phyloP scores from a whole-genome alignment of 2,888 invertebrate species.

The Rotaria magnacalcarata region DNA sequence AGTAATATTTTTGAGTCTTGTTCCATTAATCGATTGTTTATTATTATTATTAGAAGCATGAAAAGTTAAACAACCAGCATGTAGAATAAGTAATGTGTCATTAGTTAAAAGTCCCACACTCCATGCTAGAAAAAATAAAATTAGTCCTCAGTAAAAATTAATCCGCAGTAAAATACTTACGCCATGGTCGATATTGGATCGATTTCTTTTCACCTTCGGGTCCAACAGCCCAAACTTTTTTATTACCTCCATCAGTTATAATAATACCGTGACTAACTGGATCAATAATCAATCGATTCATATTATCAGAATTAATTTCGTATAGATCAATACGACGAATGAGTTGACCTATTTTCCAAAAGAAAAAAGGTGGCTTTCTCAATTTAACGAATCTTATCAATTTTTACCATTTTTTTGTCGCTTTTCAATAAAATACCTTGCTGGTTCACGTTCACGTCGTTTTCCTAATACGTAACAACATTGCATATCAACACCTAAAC shows the following conservation, averaged over 20 bases:
- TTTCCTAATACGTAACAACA: slow-evolving; percentile 24
- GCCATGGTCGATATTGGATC: slow-evolving; percentile 30
- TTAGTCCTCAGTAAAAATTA: neutral
- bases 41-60: neutral
- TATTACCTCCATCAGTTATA: slow-evolving; percentile 35
- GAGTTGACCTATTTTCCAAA: neutral
- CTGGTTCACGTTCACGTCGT: slow-evolving; percentile 30
- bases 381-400: neutral
- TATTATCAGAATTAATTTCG: slow-evolving; percentile 31
- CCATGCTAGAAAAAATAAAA: neutral
- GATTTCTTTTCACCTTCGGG: slow-evolving; percentile 22
- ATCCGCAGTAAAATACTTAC: neutral
- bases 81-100: neutral
- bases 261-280: neutral
- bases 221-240: slow-evolving; percentile 36
- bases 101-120: slow-evolving; percentile 13
- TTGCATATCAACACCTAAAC: neutral
- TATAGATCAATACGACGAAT: slow-evolving; percentile 28
- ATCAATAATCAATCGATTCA: slow-evolving; percentile 32
- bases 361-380: neutral
- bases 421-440: slow-evolving; percentile 13
- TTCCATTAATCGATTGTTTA: neutral
- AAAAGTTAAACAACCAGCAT: slow-evolving; percentile 19
- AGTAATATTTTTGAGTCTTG: neutral
- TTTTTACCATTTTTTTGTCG: slow-evolving; percentile 18